Conservation (phyloP, 30 jellyfish, hydroid and myxozoan genomes). For the Aurelia aurita region DNA sequence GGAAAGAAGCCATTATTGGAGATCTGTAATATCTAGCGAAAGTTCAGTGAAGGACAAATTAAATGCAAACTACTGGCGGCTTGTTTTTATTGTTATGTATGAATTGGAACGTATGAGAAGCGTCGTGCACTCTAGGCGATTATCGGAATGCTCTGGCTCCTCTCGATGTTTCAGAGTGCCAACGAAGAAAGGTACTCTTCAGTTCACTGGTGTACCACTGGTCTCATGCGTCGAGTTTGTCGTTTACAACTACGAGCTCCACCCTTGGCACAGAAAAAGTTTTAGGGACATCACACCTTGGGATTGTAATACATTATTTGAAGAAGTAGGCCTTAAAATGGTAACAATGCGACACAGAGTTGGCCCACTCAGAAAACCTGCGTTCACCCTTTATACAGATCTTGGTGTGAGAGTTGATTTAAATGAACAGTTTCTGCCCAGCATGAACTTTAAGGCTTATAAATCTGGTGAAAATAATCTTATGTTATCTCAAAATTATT, state of each 20-base stretch:
- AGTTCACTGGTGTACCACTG: constrained; percentile 36
- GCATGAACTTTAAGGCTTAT: constrained; percentile 32
- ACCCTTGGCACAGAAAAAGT: constrained; percentile 51
- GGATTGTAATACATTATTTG: constrained; percentile 10
- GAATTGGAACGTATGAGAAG: constrained; percentile 60
- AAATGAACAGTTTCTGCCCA: constrained; percentile 12
- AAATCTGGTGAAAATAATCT: not conserved
- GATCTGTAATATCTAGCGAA: not conserved
- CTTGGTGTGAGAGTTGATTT: constrained; percentile 30
- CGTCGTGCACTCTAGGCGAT: constrained; percentile 47
- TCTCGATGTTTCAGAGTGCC: not conserved
- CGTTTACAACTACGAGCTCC: constrained; percentile 34
- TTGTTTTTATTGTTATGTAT: constrained; percentile 33
- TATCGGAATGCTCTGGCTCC: constrained; percentile 60
- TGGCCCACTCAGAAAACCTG: constrained; percentile 38
- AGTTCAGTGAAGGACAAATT: not conserved
- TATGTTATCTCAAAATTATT: constrained; percentile 40
- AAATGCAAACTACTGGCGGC: constrained; percentile 47
- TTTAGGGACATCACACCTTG: constrained; percentile 24
- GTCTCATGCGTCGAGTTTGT: constrained; percentile 61
- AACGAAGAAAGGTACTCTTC: constrained; percentile 42
- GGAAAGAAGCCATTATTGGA: constrained; percentile 4
- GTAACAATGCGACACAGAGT: constrained; percentile 19
- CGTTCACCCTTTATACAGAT: constrained; percentile 60
- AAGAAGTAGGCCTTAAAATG: constrained; percentile 35